Conservation (phyloP, 2,888 invertebrate species). For the Caenorhabditis drosophilae region DNA sequence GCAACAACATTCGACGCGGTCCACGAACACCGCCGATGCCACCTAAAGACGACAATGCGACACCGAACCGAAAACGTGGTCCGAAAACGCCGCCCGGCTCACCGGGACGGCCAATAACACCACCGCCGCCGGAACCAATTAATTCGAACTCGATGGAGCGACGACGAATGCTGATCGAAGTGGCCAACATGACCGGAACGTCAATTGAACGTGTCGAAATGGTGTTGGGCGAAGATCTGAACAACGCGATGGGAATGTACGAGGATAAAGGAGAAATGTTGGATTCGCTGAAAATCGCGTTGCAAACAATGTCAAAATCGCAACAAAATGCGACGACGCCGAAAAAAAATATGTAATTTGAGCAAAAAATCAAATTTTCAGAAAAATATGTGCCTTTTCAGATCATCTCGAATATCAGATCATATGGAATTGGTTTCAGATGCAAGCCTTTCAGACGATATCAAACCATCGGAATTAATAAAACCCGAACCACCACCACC, state of each 20-base stretch:
- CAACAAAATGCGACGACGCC: constrained; percentile 6
- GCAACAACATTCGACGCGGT: background rate
- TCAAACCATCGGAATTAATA: no score
- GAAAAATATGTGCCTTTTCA: no score
- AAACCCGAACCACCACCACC: constrained; percentile 13
- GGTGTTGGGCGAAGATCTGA: constrained; percentile 19
- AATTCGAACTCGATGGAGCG: background rate
- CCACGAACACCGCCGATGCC: constrained; percentile 4
- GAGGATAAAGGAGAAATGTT: constrained; percentile 8
- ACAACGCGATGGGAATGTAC: constrained; percentile 10
- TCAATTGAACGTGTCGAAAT: constrained; percentile 21
- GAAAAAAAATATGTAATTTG: background rate
- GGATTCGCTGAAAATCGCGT: constrained; percentile 39
- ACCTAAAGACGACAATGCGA: background rate
- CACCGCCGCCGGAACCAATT: constrained; percentile 7
- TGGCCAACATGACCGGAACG: constrained; percentile 24
- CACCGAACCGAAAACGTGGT: constrained; percentile 10
- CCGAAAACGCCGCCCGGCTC: constrained; percentile 48
- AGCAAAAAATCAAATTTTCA: background rate
- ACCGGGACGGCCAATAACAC: constrained; percentile 26
- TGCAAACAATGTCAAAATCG: constrained; percentile 9
- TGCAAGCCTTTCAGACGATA: constrained; percentile 16
- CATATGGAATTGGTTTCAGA: constrained; percentile 50
- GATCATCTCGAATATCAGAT: constrained; percentile 29
- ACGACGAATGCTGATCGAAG: constrained; percentile 9